Evolutionary conservation across 2,888 invertebrate genomes (phyloP).

Genomic region (Caenorhabditis sp.): DNA sequence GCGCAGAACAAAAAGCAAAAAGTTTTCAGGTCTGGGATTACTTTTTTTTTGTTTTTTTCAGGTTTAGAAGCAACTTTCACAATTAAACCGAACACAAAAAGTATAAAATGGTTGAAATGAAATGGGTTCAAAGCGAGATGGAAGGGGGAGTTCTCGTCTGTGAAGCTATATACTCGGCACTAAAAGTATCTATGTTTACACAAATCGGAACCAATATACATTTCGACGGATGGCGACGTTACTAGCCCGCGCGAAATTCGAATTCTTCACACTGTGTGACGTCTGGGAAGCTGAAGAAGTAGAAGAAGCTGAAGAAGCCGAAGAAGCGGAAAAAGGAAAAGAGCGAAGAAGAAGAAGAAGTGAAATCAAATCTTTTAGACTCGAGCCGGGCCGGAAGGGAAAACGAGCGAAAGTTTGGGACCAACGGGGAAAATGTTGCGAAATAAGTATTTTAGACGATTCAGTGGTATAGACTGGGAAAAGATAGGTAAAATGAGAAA

Average conservation of each 20-base stretch:
- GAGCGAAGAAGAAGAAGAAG: slow-evolving; percentile 13
- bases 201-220: slow-evolving; percentile 64
- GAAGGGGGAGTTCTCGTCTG: too few relatives aligned
- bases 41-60: too few relatives aligned
- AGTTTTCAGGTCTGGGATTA: not conserved
- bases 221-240: slow-evolving; percentile 23
- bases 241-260: slow-evolving; percentile 8
- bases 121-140: slow-evolving; percentile 11
- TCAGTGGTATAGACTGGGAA: not conserved
- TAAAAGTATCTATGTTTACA: slow-evolving; percentile 62
- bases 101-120: too few relatives aligned
- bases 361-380: slow-evolving; percentile 47
- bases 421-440: slow-evolving; percentile 16
- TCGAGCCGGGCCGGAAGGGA: slow-evolving; percentile 23
- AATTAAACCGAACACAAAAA: too few relatives aligned
- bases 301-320: slow-evolving; percentile 26
- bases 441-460: not conserved
- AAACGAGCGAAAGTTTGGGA: slow-evolving; percentile 5
- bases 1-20: not conserved
- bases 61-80: too few relatives aligned
- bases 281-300: not conserved
- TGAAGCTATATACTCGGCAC: slow-evolving; percentile 8
- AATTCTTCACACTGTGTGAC: too few relatives aligned
- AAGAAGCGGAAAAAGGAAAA: slow-evolving; percentile 19
- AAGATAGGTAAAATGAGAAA: not conserved